Conservation (phyloP, 1,140 invertebrate genomes). For the Vanessa atalanta region DNA sequence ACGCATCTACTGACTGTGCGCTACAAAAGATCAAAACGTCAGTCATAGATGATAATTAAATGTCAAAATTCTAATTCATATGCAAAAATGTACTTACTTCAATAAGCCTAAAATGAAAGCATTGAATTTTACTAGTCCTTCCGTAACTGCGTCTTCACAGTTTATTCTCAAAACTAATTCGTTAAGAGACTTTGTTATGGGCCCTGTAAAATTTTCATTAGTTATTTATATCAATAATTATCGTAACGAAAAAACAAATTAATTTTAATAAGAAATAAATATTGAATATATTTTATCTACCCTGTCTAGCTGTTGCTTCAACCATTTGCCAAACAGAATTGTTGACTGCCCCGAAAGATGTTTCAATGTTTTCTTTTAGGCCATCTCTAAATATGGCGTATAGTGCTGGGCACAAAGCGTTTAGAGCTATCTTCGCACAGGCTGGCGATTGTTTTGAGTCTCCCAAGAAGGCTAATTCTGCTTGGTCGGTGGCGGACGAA, state of each 20-base stretch:
- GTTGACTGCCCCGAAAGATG: conserved; percentile 91
- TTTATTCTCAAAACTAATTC: conserved; percentile 93
- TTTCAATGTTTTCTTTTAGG: conserved; percentile 89
- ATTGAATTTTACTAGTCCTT: conserved; percentile 93
- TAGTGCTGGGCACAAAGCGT: conserved; percentile 90
- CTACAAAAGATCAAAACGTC: conserved; percentile 75
- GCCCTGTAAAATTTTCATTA: conserved; percentile 74
- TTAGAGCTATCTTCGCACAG: conserved; percentile 86
- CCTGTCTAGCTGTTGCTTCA: conserved; percentile 93
- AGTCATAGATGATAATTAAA: background rate
- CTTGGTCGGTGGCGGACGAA: conserved; percentile 80
- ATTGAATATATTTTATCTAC: conserved; percentile 53
- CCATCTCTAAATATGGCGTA: conserved; percentile 92
- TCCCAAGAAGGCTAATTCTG: conserved; percentile 80
- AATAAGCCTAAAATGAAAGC: conserved; percentile 93
- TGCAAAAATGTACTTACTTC: conserved; percentile 84
- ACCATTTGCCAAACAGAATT: conserved; percentile 95
- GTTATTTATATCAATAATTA: too few relatives aligned
- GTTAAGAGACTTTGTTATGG: conserved; percentile 91
- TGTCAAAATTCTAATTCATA: background rate
- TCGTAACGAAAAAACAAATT: background rate
- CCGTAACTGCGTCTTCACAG: conserved; percentile 90
- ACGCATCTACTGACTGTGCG: conserved; percentile 90
- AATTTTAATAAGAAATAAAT: background rate
- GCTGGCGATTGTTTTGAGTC: conserved; percentile 82